A percentile compares a stretch with the other conserved stretches of the same genome.
Evolutionary conservation across 2,888 invertebrate species (phyloP).

Genomic region (Sphinx pinastri): DNA sequence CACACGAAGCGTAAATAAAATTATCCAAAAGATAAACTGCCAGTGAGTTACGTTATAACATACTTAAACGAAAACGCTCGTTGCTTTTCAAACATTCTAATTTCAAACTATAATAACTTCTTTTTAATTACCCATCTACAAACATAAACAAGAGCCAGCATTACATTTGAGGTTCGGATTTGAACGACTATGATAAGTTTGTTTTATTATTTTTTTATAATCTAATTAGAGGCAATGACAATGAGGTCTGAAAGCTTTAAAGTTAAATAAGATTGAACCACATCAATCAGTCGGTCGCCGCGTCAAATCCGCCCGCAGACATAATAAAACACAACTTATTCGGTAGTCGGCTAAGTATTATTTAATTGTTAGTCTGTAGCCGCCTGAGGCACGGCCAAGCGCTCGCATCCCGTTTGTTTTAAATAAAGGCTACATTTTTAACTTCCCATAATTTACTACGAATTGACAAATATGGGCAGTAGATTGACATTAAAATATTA

Average conservation of each 20-base stretch:
- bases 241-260: constrained; percentile 51
- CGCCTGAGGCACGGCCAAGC: constrained; percentile 59
- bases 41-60: not conserved
- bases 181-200: not conserved
- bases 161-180: not conserved
- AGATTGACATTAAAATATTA: constrained; percentile 32
- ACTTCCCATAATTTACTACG: constrained; percentile 51
- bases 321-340: constrained; percentile 75
- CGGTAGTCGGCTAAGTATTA: constrained; percentile 80
- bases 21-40: constrained; percentile 13
- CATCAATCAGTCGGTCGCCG: constrained; percentile 74
- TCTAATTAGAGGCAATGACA: constrained; percentile 42
- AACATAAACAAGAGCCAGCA: constrained; percentile 6
- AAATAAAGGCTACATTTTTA: constrained; percentile 41
- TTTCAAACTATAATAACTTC: not conserved
- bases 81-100: constrained; percentile 5
- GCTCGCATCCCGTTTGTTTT: constrained; percentile 52
- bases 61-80: not conserved
- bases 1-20: constrained; percentile 28
- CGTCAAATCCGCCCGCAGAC: constrained; percentile 75
- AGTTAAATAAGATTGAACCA: constrained; percentile 50
- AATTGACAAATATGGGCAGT: constrained; percentile 44
- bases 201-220: constrained; percentile 27
- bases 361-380: constrained; percentile 78
- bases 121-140: not conserved